Evolutionary conservation across 2,113 vertebrate genomes (phyloP).

Genomic region (Podarcis muralis): DNA sequence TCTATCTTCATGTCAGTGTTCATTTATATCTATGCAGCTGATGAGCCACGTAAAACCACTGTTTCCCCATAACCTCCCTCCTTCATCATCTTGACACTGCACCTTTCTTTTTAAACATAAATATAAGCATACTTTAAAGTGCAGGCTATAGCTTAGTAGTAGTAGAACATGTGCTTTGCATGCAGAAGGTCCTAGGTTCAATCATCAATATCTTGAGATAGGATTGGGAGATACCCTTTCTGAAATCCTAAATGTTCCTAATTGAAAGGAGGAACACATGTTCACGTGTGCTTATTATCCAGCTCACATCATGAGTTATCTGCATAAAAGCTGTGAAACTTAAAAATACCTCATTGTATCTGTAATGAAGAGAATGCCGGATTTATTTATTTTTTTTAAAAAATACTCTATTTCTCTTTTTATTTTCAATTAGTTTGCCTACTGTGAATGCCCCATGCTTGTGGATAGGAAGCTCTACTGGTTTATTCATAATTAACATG

Average conservation of each 20-base stretch:
- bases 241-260: no score
- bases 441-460: slow-evolving; percentile 64
- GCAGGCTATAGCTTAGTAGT: no score
- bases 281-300: background rate
- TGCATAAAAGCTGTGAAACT: background rate
- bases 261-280: background rate
- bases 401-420: background rate
- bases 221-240: no score
- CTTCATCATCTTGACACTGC: background rate
- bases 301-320: background rate
- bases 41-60: background rate
- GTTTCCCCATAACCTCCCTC: background rate
- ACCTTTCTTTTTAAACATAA: background rate
- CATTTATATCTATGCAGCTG: background rate
- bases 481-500: slow-evolving; percentile 82
- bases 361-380: background rate
- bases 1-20: background rate
- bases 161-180: no score
- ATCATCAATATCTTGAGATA: no score
- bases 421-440: slow-evolving; percentile 45
- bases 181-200: no score
- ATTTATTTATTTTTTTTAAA: background rate
- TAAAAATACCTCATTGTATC: background rate
- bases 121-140: background rate
- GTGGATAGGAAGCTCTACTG: slow-evolving; percentile 85